Percentiles rank a stretch among this genome's conserved stretches.
phyloP scores from a whole-genome alignment of 2,888 invertebrate genomes.

The Acronicta leporina region DNA sequence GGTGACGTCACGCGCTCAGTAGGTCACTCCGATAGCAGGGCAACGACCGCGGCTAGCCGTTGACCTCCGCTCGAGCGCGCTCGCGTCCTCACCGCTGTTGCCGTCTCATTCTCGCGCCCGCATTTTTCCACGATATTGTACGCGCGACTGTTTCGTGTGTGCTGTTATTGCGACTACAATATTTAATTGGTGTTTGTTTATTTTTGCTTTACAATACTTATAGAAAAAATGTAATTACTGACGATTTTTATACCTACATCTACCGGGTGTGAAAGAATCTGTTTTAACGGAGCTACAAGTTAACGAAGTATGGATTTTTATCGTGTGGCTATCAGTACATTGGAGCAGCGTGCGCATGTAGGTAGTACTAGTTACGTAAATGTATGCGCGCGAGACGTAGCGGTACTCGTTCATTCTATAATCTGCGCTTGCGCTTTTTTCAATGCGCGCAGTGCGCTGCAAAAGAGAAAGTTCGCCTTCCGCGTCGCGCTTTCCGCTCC shows the following conservation, averaged over 20 bases:
- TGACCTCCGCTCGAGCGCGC: conserved; percentile 87
- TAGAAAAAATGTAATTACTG: conserved; percentile 26
- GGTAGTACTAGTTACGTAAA: conserved; percentile 56
- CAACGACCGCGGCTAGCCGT: conserved; percentile 90
- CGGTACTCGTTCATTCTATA: conserved; percentile 61
- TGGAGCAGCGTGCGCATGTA: conserved; percentile 43
- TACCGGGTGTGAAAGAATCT: conserved; percentile 17
- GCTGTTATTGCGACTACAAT: conserved; percentile 69
- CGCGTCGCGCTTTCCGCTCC: conserved; percentile 86
- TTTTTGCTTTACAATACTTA: conserved; percentile 55
- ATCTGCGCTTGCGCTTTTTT: conserved; percentile 69
- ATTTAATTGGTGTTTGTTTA: conserved; percentile 71
- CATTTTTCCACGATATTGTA: conserved; percentile 79
- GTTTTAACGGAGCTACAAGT: conserved; percentile 24
- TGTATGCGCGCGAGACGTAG: conserved; percentile 53
- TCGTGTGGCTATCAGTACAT: conserved; percentile 27
- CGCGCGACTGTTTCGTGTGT: conserved; percentile 73
- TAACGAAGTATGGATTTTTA: conserved; percentile 18
- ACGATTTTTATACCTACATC: conserved; percentile 37
- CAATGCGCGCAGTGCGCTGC: conserved; percentile 70
- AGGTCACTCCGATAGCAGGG: conserved; percentile 90
- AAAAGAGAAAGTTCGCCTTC: conserved; percentile 88
- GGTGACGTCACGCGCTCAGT: conserved; percentile 89
- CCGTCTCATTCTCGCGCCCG: conserved; percentile 77
- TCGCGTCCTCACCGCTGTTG: conserved; percentile 81